Conservation (phyloP, 2,113 vertebrate genomes). For the Zootoca vivipara region DNA sequence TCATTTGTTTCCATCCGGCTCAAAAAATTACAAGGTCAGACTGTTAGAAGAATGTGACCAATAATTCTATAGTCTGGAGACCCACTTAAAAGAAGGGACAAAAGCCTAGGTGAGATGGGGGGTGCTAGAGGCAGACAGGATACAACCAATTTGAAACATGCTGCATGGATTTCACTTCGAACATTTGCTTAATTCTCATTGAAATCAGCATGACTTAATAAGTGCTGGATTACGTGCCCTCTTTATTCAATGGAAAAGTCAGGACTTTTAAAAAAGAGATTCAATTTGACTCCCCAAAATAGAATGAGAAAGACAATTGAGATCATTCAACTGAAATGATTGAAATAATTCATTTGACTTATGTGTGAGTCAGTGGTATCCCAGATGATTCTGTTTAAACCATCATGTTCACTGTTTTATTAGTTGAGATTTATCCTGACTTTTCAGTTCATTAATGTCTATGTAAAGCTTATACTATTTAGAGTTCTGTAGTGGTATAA, state of each 20-base stretch:
- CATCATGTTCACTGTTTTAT: slow-evolving; percentile 14
- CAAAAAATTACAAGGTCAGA: not conserved
- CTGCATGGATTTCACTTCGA: not conserved
- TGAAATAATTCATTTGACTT: fast-evolving
- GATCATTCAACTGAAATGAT: not conserved
- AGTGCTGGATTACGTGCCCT: not conserved
- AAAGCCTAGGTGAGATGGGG: not conserved
- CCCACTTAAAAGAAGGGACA: not conserved
- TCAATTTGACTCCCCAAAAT: too few relatives aligned
- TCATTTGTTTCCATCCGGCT: not conserved
- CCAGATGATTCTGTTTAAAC: not conserved
- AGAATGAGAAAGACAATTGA: not conserved
- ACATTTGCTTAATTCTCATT: not conserved
- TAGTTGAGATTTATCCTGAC: not conserved
- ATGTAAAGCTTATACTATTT: not conserved
- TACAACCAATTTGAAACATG: not conserved
- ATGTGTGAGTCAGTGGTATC: not conserved
- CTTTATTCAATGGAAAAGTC: not conserved
- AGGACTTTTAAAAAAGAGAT: not conserved
- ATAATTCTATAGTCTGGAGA: not conserved
- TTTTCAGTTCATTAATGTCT: not conserved
- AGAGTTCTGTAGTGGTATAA: not conserved
- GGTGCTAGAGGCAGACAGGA: not conserved
- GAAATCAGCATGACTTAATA: not conserved
- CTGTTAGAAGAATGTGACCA: not conserved